Evolutionary conservation across 2,797 vertebrate species (phyloP).

Genomic region (Threskiornis aethiopicus): DNA sequence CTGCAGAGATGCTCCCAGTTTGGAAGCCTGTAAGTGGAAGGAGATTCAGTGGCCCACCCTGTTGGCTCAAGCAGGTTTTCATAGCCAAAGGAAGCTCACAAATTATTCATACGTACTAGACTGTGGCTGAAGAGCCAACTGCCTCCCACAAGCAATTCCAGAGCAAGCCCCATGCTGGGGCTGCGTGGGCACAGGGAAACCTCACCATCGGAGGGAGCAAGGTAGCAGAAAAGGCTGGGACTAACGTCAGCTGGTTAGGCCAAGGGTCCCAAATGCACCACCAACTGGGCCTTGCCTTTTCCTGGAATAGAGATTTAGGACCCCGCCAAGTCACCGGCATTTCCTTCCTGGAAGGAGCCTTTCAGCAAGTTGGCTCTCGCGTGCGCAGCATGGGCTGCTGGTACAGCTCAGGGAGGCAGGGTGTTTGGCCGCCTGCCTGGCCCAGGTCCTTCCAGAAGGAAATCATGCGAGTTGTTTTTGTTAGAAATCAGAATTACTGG

Average conservation of each 20-base stretch:
- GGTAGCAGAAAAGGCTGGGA: not conserved
- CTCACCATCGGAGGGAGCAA: not conserved
- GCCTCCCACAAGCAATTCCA: not conserved
- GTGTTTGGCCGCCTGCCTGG: not conserved
- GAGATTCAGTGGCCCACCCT: not conserved
- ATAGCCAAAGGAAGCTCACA: not conserved
- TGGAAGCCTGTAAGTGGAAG: not conserved
- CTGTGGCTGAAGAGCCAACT: not conserved
- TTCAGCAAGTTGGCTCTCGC: not conserved
- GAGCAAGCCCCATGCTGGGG: not conserved
- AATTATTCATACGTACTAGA: not conserved
- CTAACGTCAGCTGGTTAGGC: not conserved
- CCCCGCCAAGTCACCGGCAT: not conserved
- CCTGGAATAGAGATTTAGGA: not conserved
- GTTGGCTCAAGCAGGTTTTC: not conserved
- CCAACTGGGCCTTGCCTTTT: not conserved
- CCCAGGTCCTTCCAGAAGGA: not conserved
- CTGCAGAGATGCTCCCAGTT: not conserved
- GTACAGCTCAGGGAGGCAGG: not conserved
- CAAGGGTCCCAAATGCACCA: not conserved
- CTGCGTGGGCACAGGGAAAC: not conserved
- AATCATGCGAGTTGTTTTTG: not conserved
- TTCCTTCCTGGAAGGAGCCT: not conserved
- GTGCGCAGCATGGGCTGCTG: rapidly evolving
- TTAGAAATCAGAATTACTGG: not conserved